Percentiles rank a stretch among this genome's conserved stretches.
Conservation (phyloP, 2,797 vertebrate genomes). For the Enteromius afrohamiltoni region DNA sequence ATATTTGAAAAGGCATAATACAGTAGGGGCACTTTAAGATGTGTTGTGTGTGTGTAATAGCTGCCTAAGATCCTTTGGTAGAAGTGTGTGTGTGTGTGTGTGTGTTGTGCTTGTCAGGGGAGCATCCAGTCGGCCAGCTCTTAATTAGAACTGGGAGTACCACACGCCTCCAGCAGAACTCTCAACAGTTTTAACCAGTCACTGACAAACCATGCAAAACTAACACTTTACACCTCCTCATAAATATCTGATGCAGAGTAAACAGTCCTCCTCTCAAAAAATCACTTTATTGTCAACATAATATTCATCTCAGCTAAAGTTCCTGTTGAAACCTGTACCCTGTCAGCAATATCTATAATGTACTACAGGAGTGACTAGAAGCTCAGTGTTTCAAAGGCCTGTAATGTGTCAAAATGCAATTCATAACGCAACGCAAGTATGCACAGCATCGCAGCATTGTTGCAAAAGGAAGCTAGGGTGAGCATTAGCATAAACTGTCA, state of each 20-base stretch:
- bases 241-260: conserved; percentile 19
- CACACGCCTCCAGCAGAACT: conserved; percentile 21
- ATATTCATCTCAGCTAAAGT: conserved; percentile 16
- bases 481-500: conserved; percentile 3
- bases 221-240: conserved; percentile 34
- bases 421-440: not conserved
- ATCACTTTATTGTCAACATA: not conserved
- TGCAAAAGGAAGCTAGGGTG: not conserved
- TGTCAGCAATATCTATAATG: not conserved
- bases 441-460: not conserved
- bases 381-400: not conserved
- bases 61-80: not conserved
- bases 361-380: conserved; percentile 1
- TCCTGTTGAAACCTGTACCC: conserved; percentile 30
- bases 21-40: too few relatives aligned
- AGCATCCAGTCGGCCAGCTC: conserved; percentile 38
- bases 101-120: conserved; percentile 30
- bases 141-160: conserved; percentile 44
- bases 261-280: not conserved
- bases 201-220: conserved; percentile 38
- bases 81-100: not conserved
- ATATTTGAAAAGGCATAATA: too few relatives aligned
- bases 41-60: not conserved
- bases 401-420: not conserved
- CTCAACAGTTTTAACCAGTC: conserved; percentile 34